Conservation (phyloP, 1,140 invertebrate genomes). For the Onthophagus taurus region DNA sequence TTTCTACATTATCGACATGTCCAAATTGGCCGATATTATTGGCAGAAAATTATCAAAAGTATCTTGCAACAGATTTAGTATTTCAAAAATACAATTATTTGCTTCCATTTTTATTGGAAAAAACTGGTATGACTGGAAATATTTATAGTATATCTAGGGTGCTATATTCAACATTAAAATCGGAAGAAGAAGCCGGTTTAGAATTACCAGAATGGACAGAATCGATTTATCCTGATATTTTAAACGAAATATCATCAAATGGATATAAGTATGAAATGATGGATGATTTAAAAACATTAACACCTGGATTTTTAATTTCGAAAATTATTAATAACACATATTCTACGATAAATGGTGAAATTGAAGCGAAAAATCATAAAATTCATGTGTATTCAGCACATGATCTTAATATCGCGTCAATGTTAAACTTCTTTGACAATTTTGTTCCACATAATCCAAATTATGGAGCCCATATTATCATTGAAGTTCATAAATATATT, state of each 20-base stretch:
- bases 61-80: too few relatives aligned
- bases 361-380: constrained; percentile 14
- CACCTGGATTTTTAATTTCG: constrained; percentile 14
- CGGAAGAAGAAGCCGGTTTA: neutral
- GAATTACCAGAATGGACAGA: neutral
- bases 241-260: too few relatives aligned
- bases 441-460: constrained; percentile 21
- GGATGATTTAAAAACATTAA: too few relatives aligned
- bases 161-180: constrained; percentile 1
- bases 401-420: constrained; percentile 21
- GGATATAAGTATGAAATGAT: too few relatives aligned
- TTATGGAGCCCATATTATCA: constrained; percentile 21
- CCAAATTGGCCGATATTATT: too few relatives aligned
- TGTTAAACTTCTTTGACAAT: constrained; percentile 18
- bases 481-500: constrained; percentile 22
- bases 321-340: constrained; percentile 24
- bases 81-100: too few relatives aligned
- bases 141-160: too few relatives aligned
- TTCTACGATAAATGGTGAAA: constrained; percentile 15
- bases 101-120: neutral
- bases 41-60: too few relatives aligned
- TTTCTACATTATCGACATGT: neutral
- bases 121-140: neutral
- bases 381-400: constrained; percentile 26
- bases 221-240: too few relatives aligned